These are phyloP conservation scores for Xenopus petersii DNA, from an alignment of 2,797 vertebrate species.

Conservation along the genomic window DNA sequence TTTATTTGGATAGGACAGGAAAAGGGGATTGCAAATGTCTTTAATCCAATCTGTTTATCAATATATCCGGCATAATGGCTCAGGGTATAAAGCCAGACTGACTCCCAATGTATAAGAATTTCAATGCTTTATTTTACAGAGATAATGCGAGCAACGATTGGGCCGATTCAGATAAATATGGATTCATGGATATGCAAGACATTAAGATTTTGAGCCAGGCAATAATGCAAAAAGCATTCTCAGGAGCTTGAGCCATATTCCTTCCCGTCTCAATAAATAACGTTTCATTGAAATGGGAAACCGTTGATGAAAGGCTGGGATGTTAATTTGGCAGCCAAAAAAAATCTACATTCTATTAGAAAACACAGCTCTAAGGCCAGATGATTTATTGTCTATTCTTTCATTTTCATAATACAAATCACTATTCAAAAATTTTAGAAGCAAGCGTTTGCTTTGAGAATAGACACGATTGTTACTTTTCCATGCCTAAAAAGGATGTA, in stretches of 20 bases:
- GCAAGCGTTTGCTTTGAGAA: neutral
- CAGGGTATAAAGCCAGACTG: neutral
- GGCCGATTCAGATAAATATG: neutral
- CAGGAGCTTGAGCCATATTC: neutral
- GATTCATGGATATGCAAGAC: neutral
- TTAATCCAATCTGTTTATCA: conserved; percentile 30
- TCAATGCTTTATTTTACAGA: neutral
- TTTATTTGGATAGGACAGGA: conserved; percentile 12
- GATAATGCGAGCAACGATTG: neutral
- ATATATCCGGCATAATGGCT: conserved; percentile 12
- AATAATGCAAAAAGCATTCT: conserved; percentile 9
- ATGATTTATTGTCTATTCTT: neutral
- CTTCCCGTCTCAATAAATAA: neutral
- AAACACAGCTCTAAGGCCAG: neutral
- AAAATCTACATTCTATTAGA: neutral
- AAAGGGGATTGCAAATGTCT: neutral
- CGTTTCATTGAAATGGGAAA: neutral
- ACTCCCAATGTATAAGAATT: neutral
- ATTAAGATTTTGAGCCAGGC: neutral
- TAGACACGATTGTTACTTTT: too few species aligned
- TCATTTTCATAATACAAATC: neutral
- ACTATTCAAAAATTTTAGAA: neutral
- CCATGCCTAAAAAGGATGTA: too few species aligned
- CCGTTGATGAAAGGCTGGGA: neutral
- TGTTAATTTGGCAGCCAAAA: neutral